A percentile compares a stretch with the other conserved stretches of the same genome.
phyloP scores from a whole-genome alignment of 2,113 vertebrate species.

The Callaeas wilsoni region DNA sequence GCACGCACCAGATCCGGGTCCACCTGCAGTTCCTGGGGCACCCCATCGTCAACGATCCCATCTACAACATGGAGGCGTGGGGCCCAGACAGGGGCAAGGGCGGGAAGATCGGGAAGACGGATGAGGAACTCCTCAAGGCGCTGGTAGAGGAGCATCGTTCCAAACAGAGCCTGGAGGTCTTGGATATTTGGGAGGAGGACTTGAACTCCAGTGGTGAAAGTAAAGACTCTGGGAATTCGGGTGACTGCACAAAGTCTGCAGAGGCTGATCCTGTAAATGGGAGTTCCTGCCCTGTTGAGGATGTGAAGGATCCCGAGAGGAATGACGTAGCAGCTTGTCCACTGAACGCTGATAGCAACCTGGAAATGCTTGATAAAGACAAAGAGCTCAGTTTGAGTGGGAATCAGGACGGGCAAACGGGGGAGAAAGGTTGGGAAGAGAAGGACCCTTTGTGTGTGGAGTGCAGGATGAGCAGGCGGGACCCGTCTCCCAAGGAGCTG shows the following conservation, averaged over 20 bases:
- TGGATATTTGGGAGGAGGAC: slow-evolving; percentile 75
- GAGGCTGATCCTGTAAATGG: not conserved
- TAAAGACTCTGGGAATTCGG: not conserved
- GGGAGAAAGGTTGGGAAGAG: not conserved
- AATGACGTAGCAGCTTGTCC: not conserved
- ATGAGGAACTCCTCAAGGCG: slow-evolving; percentile 84
- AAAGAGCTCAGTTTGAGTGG: not conserved
- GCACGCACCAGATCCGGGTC: slow-evolving; percentile 96
- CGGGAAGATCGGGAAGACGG: slow-evolving; percentile 78
- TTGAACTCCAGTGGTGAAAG: slow-evolving; percentile 3
- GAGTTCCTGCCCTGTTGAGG: not conserved
- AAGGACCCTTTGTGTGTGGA: slow-evolving; percentile 86
- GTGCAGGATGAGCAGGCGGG: slow-evolving; percentile 78
- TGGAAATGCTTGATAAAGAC: not conserved
- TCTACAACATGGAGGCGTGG: slow-evolving; percentile 93
- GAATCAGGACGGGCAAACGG: rapidly evolving
- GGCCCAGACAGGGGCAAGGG: slow-evolving; percentile 84
- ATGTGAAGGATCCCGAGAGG: too few species aligned
- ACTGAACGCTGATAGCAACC: not conserved
- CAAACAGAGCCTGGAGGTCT: slow-evolving; percentile 81
- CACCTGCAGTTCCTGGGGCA: slow-evolving; percentile 94
- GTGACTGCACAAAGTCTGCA: not conserved
- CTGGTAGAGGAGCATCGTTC: slow-evolving; percentile 84
- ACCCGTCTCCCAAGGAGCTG: slow-evolving; percentile 87
- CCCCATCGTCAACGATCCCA: slow-evolving; percentile 93